These are phyloP conservation scores for Tachysurus fulvidraco DNA, from an alignment of 2,113 vertebrate genomes.

Conservation along the genomic window DNA sequence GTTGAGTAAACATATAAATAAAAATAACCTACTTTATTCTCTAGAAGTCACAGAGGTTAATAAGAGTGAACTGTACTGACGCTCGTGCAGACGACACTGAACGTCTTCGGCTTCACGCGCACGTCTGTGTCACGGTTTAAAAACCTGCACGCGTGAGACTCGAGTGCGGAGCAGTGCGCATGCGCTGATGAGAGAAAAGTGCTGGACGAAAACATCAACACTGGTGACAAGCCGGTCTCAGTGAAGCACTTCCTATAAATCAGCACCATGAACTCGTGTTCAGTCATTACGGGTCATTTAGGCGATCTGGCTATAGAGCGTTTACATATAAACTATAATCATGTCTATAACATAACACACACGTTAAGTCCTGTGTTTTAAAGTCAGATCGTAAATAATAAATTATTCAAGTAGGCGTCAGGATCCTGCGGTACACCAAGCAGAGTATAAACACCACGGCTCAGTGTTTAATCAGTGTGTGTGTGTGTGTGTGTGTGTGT, in stretches of 20 bases:
- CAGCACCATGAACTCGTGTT: too few species aligned
- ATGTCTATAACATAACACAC: neutral
- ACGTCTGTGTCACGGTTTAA: neutral
- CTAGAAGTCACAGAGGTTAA: neutral
- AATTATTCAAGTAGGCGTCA: constrained; percentile 72
- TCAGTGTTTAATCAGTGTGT: constrained; percentile 58
- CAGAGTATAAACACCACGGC: constrained; percentile 58
- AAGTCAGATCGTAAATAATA: constrained; percentile 61
- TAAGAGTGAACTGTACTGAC: neutral
- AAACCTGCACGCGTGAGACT: neutral
- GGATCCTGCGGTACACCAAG: constrained; percentile 62
- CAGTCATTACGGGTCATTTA: too few species aligned
- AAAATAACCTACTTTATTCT: neutral
- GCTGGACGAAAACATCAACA: neutral
- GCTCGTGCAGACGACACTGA: neutral
- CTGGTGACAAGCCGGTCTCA: neutral
- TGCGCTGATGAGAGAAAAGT: neutral
- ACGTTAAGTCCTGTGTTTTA: constrained; percentile 30
- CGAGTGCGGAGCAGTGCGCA: neutral
- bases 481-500: neutral
- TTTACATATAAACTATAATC: neutral
- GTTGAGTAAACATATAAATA: neutral
- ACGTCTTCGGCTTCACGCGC: neutral
- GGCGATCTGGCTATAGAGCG: too few species aligned
- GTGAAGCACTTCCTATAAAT: neutral